Percentiles rank a stretch among this genome's conserved stretches.
Evolutionary conservation across 2,888 invertebrate genomes (phyloP).

Genomic region (Rhagonycha fulva): DNA sequence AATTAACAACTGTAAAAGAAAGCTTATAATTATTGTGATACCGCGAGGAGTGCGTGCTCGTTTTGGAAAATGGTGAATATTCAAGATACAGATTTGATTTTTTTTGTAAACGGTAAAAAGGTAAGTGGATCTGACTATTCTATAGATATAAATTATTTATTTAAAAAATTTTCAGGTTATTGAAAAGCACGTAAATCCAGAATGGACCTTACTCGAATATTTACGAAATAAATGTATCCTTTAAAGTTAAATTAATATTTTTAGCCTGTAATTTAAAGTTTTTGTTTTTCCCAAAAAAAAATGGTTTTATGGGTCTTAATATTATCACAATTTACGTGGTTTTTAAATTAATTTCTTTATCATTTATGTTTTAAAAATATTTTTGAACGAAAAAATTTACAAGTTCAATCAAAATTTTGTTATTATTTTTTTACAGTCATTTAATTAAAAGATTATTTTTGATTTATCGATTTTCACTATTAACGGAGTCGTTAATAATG

Average conservation of each 20-base stretch:
- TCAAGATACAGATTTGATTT: conserved; percentile 35
- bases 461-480: too few relatives aligned
- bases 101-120: conserved; percentile 60
- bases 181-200: conserved; percentile 76
- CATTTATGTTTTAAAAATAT: too few relatives aligned
- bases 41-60: not conserved
- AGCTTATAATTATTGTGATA: not conserved
- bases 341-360: too few relatives aligned
- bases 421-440: too few relatives aligned
- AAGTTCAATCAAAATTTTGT: too few relatives aligned
- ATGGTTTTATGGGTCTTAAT: not conserved
- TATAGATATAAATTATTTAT: not conserved
- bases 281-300: not conserved
- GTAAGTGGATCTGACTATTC: conserved; percentile 45
- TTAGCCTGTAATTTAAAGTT: not conserved
- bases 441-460: too few relatives aligned
- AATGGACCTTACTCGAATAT: conserved; percentile 83
- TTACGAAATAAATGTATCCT: conserved; percentile 73
- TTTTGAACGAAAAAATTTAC: too few relatives aligned
- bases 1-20: not conserved
- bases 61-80: not conserved
- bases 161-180: conserved; percentile 61
- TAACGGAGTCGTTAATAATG: too few relatives aligned
- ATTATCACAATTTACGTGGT: not conserved
- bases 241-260: conserved; percentile 34